These are phyloP conservation scores for Lytechinus pictus DNA, from an alignment of 35 echinoderm and acorn worm genomes.

Conservation along the genomic window DNA sequence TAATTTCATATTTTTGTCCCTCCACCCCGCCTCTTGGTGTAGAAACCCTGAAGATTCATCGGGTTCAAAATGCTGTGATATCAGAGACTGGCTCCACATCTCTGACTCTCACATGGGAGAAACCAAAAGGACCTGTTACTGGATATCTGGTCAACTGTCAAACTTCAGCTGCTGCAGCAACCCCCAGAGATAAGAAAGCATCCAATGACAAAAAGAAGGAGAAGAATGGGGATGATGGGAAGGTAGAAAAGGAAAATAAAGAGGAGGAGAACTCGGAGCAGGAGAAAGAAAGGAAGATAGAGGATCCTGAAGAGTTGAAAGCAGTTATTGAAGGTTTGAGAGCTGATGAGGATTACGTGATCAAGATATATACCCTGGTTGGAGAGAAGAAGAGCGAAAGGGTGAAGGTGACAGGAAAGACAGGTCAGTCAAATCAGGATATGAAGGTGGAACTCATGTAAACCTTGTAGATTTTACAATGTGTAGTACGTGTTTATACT, in stretches of 20 bases:
- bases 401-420: conserved; percentile 63
- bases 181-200: background rate
- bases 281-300: conserved; percentile 58
- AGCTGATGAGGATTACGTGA: conserved; percentile 60
- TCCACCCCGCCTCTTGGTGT: background rate
- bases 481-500: too few species aligned
- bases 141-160: conserved; percentile 74
- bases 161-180: background rate
- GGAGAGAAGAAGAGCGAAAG: conserved; percentile 75
- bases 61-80: conserved; percentile 63
- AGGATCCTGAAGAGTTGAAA: conserved; percentile 58
- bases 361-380: conserved; percentile 74
- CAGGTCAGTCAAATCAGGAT: conserved; percentile 55
- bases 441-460: too few species aligned
- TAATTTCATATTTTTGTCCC: background rate
- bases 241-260: conserved; percentile 20
- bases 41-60: conserved; percentile 53
- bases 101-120: conserved; percentile 78
- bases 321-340: conserved; percentile 58
- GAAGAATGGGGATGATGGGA: conserved; percentile 26
- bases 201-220: conserved; percentile 42
- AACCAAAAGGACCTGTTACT: conserved; percentile 71
- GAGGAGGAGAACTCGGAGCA: background rate
- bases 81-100: conserved; percentile 58
- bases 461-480: too few species aligned